Evolutionary conservation across 2,113 vertebrate species (phyloP).

Genomic region (Sinocyclocheilus rhinocerous): DNA sequence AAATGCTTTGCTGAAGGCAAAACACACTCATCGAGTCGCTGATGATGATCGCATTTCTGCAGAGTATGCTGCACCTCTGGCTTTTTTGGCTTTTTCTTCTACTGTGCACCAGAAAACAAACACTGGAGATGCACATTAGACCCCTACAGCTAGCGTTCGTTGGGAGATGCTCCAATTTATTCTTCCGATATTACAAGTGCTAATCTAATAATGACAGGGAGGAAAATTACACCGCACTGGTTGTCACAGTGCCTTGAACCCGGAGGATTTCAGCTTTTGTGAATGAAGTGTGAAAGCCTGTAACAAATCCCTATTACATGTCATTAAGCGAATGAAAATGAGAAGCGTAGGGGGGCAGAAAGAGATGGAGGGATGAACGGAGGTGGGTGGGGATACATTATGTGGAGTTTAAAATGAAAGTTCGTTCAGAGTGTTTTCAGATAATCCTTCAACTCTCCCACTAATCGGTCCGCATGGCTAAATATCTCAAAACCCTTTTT

Average conservation of each 20-base stretch:
- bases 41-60: constrained; percentile 27
- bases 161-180: constrained; percentile 70
- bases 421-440: constrained; percentile 1
- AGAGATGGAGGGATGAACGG: constrained; percentile 9
- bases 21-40: neutral
- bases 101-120: constrained; percentile 52
- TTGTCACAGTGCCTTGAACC: constrained; percentile 60
- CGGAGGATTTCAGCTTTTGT: constrained; percentile 49
- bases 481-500: neutral
- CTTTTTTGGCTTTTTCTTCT: constrained; percentile 47
- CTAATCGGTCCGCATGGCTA: neutral
- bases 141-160: constrained; percentile 59
- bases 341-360: constrained; percentile 31
- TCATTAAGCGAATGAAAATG: constrained; percentile 56
- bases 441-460: constrained; percentile 23
- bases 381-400: constrained; percentile 10
- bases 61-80: constrained; percentile 11
- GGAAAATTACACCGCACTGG: constrained; percentile 65
- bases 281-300: constrained; percentile 49
- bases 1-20: constrained; percentile 26
- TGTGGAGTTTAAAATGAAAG: constrained; percentile 16
- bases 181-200: constrained; percentile 68
- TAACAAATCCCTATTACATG: constrained; percentile 59
- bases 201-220: constrained; percentile 75
- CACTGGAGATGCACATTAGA: constrained; percentile 56